A percentile compares a stretch with the other conserved stretches of the same genome.
These are phyloP conservation scores for Pyrgilauda ruficollis DNA, from an alignment of 2,113 vertebrate species.

Conservation along the genomic window DNA sequence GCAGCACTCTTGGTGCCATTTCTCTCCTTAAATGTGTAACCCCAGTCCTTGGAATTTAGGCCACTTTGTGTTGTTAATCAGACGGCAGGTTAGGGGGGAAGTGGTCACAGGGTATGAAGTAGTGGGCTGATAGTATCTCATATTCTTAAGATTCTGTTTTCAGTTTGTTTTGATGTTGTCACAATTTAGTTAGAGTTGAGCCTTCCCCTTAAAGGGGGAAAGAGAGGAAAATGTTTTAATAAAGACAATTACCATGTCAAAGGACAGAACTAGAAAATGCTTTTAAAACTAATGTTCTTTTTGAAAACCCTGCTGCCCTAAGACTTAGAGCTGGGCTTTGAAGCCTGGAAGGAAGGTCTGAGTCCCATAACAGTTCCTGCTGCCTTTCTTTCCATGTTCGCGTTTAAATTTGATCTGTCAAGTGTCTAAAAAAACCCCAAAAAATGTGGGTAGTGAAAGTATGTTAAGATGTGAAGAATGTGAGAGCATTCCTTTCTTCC, in stretches of 20 bases:
- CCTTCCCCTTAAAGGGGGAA: neutral
- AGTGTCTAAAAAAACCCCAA: neutral
- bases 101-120: neutral
- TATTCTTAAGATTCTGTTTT: neutral
- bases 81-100: neutral
- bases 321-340: neutral
- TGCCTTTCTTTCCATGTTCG: neutral
- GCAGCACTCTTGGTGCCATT: neutral
- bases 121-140: neutral
- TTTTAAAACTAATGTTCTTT: neutral
- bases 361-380: neutral
- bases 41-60: neutral
- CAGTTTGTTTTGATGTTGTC: neutral
- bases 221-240: neutral
- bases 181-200: neutral
- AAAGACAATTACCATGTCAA: neutral
- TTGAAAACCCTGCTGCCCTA: neutral
- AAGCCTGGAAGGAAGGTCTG: neutral
- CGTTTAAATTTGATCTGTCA: neutral
- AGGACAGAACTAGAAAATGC: neutral
- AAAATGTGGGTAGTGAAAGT: neutral
- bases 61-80: neutral
- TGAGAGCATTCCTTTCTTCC: neutral
- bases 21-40: neutral
- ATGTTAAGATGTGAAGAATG: neutral